Conservation (phyloP, 2,113 vertebrate species). For the Campylomormyrus tamandua region DNA sequence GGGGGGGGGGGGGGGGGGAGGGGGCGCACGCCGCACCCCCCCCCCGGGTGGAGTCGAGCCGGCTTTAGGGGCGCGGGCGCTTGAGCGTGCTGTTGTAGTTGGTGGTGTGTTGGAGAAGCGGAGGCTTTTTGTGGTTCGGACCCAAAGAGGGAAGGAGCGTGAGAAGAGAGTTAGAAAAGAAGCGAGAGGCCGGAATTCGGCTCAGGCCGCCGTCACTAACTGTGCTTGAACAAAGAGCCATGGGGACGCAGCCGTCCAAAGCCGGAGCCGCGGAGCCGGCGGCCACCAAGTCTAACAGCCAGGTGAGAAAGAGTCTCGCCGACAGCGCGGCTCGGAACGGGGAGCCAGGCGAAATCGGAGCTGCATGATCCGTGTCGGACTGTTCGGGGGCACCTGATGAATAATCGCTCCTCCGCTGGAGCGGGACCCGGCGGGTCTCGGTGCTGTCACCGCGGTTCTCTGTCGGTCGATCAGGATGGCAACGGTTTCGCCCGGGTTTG, state of each 20-base stretch:
- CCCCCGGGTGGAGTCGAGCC: not conserved
- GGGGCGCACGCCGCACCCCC: no score
- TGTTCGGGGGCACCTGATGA: not conserved
- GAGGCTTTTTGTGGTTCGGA: not conserved
- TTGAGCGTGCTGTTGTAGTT: not conserved
- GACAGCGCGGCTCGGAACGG: no score
- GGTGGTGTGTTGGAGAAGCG: not conserved
- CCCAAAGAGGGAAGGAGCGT: not conserved
- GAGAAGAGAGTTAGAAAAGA: not conserved
- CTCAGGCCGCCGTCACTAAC: not conserved
- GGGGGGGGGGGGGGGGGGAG: no score
- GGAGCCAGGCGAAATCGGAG: not conserved
- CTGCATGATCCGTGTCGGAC: no score
- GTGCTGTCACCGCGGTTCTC: not conserved
- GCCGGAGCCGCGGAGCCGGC: slow-evolving; percentile 64
- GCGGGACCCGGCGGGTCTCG: not conserved
- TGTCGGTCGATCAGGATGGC: not conserved
- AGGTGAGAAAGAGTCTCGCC: slow-evolving; percentile 61
- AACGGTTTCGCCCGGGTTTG: not conserved
- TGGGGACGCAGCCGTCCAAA: slow-evolving; percentile 82
- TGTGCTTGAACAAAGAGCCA: slow-evolving; percentile 26
- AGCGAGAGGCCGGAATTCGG: not conserved
- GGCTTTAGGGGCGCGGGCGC: not conserved
- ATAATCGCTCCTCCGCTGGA: not conserved
- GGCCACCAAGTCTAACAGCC: slow-evolving; percentile 76